These are phyloP conservation scores for Caligus rogercresseyi DNA, from an alignment of 1,140 invertebrate genomes.

Conservation along the genomic window DNA sequence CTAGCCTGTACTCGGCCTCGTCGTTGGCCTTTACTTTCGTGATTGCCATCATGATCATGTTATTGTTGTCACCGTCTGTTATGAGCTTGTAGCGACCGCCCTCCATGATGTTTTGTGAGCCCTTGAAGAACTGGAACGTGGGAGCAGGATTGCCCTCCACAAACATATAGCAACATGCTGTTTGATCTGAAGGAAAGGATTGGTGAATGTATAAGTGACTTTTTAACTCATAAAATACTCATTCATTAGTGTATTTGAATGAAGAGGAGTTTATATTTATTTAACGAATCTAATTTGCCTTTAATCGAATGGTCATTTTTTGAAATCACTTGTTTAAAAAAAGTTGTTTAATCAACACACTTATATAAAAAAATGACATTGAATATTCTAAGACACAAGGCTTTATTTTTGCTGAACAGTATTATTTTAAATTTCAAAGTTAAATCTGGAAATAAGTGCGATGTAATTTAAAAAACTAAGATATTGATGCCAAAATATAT, in stretches of 20 bases:
- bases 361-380: too few species aligned
- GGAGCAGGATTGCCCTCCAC: conserved; percentile 82
- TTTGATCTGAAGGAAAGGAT: conserved; percentile 51
- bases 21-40: conserved; percentile 88
- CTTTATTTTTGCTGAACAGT: too few species aligned
- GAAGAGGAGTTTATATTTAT: background rate
- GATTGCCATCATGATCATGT: conserved; percentile 69
- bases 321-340: too few species aligned
- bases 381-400: too few species aligned
- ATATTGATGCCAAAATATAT: too few species aligned
- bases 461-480: too few species aligned
- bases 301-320: too few species aligned
- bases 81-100: conserved; percentile 78
- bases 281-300: too few species aligned
- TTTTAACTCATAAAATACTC: conserved; percentile 12
- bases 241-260: background rate
- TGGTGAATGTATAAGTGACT: conserved; percentile 16
- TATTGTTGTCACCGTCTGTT: conserved; percentile 70
- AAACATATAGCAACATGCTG: conserved; percentile 64
- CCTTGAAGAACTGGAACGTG: conserved; percentile 89
- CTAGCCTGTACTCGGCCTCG: conserved; percentile 88
- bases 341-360: too few species aligned
- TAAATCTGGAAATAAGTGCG: too few species aligned
- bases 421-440: too few species aligned
- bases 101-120: conserved; percentile 52